phyloP scores from a whole-genome alignment of 2,888 invertebrate genomes.

The Drosophila neotestacea region DNA sequence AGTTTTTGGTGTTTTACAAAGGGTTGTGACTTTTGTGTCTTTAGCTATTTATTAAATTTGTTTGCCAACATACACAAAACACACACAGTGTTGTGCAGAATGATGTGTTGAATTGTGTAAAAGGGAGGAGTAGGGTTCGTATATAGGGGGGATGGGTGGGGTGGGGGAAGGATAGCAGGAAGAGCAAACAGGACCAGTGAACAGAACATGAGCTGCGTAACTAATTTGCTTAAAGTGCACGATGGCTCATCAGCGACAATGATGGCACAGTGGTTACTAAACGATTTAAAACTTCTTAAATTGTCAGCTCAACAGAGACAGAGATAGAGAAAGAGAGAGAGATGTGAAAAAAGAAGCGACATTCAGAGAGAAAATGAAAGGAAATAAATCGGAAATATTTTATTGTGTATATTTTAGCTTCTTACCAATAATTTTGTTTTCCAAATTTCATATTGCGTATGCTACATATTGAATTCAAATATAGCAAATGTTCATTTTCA shows the following conservation, averaged over 20 bases:
- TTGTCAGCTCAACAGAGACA: background rate
- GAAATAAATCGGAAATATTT: too few relatives aligned
- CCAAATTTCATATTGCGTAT: too few relatives aligned
- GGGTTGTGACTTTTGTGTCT: slow-evolving; percentile 78
- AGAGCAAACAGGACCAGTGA: slow-evolving; percentile 50
- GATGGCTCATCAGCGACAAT: slow-evolving; percentile 71
- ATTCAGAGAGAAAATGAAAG: background rate
- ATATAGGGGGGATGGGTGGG: background rate
- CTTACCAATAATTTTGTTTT: too few relatives aligned
- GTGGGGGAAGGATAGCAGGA: slow-evolving; percentile 17
- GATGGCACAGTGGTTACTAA: slow-evolving; percentile 44
- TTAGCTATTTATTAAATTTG: slow-evolving; percentile 80
- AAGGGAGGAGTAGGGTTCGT: background rate
- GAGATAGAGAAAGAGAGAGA: background rate
- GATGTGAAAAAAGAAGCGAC: too few relatives aligned
- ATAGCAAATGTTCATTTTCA: too few relatives aligned
- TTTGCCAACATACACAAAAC: slow-evolving; percentile 67
- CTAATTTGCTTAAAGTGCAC: slow-evolving; percentile 78
- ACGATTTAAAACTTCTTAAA: background rate
- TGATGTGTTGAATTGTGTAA: slow-evolving; percentile 12
- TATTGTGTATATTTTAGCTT: too few relatives aligned
- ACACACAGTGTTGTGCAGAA: slow-evolving; percentile 27
- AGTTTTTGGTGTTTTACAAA: slow-evolving; percentile 52
- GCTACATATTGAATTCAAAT: too few relatives aligned
- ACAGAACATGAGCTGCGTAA: slow-evolving; percentile 77